Evolutionary conservation across 2,888 invertebrate genomes (phyloP).

Genomic region (Lepeophtheirus nordmannii): DNA sequence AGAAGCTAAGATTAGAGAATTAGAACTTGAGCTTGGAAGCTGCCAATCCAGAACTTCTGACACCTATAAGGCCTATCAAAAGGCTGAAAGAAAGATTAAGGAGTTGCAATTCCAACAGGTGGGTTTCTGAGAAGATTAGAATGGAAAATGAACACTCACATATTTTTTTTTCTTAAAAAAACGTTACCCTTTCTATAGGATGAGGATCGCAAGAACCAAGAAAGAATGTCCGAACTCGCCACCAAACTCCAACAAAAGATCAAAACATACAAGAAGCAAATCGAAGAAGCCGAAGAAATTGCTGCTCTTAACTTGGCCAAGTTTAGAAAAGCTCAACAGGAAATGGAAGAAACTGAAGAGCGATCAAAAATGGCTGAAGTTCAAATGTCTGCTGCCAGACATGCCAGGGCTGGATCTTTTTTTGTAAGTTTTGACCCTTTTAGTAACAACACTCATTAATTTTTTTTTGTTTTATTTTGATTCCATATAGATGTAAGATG

Average conservation of each 20-base stretch:
- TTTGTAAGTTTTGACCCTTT: too few relatives aligned
- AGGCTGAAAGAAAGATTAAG: slow-evolving; percentile 41
- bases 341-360: slow-evolving; percentile 89
- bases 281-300: slow-evolving; percentile 95
- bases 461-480: too few relatives aligned
- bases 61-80: slow-evolving; percentile 41
- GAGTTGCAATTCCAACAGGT: slow-evolving; percentile 58
- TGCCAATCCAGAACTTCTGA: slow-evolving; percentile 51
- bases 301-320: slow-evolving; percentile 94
- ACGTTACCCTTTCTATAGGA: slow-evolving; percentile 43
- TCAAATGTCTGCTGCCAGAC: slow-evolving; percentile 14
- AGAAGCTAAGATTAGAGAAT: slow-evolving; percentile 29
- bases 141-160: too few relatives aligned
- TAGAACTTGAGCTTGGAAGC: slow-evolving; percentile 58
- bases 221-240: slow-evolving; percentile 96
- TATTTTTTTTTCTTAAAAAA: neutral
- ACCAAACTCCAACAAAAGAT: slow-evolving; percentile 99
- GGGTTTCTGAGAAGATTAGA: slow-evolving; percentile 30
- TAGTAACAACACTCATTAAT: too few relatives aligned
- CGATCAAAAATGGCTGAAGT: slow-evolving; percentile 22
- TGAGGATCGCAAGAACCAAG: slow-evolving; percentile 99
- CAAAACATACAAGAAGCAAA: slow-evolving; percentile 99
- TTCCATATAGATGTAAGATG: too few relatives aligned
- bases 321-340: slow-evolving; percentile 92
- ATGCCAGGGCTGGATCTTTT: slow-evolving; percentile 8